Evolutionary conservation across 2,797 vertebrate species (phyloP).

Genomic region (Poecilia picta): DNA sequence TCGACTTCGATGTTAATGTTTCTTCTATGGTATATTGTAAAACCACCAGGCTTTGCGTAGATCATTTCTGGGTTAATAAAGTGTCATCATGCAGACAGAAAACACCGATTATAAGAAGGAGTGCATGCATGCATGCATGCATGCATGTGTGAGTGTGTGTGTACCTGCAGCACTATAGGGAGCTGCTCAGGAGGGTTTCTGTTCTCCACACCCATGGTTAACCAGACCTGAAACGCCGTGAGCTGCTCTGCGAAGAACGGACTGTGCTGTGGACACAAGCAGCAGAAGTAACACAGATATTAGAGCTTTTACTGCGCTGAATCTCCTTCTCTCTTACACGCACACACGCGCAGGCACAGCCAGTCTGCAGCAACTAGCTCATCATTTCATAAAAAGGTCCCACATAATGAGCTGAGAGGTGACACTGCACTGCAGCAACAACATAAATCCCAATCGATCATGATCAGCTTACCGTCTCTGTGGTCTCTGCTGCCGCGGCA

Average conservation of each 20-base stretch:
- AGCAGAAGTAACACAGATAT: slow-evolving; percentile 3
- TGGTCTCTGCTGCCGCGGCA: slow-evolving; percentile 38
- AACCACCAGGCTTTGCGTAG: not conserved
- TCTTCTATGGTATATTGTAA: not conserved
- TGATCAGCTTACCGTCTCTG: slow-evolving; percentile 44
- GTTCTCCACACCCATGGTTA: slow-evolving; percentile 98
- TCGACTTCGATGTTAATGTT: not conserved
- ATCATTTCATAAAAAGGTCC: slow-evolving; percentile 47
- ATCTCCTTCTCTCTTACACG: slow-evolving; percentile 2
- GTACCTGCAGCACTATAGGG: slow-evolving; percentile 95
- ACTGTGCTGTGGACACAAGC: slow-evolving; percentile 86
- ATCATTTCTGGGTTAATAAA: not conserved
- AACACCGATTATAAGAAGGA: not conserved
- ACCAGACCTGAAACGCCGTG: slow-evolving; percentile 97
- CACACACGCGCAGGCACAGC: slow-evolving; percentile 18
- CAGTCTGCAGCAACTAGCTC: slow-evolving; percentile 36
- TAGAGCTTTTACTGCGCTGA: not conserved
- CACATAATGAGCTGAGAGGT: slow-evolving; percentile 56
- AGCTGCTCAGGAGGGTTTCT: slow-evolving; percentile 96
- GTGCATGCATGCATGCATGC: slow-evolving; percentile 1
- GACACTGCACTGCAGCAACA: slow-evolving; percentile 63
- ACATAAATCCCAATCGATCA: slow-evolving; percentile 70
- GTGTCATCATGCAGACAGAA: not conserved
- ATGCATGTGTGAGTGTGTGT: not conserved
- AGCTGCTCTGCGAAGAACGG: slow-evolving; percentile 98